A percentile compares a stretch with the other conserved stretches of the same genome.
Conservation (phyloP, 2,888 invertebrate species). For the Dryadula phaetusa region DNA sequence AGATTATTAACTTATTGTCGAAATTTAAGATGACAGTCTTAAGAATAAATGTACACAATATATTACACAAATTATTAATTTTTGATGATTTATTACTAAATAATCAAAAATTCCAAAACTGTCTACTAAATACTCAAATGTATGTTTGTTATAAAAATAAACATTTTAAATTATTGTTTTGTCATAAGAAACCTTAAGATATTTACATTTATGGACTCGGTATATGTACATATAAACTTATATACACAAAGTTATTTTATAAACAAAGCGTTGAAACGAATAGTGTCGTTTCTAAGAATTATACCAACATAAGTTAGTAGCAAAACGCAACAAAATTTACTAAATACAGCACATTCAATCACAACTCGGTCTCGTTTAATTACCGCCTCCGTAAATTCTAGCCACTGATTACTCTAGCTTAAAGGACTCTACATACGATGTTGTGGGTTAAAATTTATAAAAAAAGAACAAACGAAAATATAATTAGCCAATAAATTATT, state of each 20-base stretch:
- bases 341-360: constrained; percentile 49
- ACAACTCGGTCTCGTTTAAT: constrained; percentile 56
- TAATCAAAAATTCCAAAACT: too few relatives aligned
- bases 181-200: too few relatives aligned
- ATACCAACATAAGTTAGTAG: constrained; percentile 29
- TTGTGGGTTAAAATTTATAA: neutral
- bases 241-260: neutral
- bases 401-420: constrained; percentile 55
- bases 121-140: too few relatives aligned
- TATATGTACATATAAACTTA: neutral
- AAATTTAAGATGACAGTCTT: too few relatives aligned
- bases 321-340: constrained; percentile 22
- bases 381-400: constrained; percentile 59
- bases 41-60: too few relatives aligned
- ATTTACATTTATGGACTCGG: too few relatives aligned
- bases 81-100: too few relatives aligned
- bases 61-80: too few relatives aligned
- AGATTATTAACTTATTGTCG: too few relatives aligned
- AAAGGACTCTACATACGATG: constrained; percentile 40
- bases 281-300: constrained; percentile 15
- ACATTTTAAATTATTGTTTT: too few relatives aligned
- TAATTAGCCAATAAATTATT: too few relatives aligned
- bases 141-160: too few relatives aligned
- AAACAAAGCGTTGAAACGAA: neutral
- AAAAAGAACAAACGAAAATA: neutral